Evolutionary conservation across 2,113 vertebrate species (phyloP).

Genomic region (Orientallactaga bullata): DNA sequence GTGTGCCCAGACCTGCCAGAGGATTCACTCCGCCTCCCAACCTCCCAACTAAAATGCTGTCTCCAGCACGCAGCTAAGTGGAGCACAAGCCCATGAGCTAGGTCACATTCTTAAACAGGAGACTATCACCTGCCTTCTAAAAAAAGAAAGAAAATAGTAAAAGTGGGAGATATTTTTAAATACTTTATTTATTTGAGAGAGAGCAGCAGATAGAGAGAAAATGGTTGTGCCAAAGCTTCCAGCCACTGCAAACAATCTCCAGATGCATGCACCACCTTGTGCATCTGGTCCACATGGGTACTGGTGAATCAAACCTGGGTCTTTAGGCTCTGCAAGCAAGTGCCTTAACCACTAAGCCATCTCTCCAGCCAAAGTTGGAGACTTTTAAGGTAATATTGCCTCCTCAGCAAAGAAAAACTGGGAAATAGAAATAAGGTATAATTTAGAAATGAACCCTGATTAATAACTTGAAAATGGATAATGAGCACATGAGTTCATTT

Average conservation of each 20-base stretch:
- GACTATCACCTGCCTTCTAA: conserved; percentile 10
- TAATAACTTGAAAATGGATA: conserved; percentile 21
- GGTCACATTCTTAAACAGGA: conserved; percentile 25
- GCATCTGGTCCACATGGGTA: too few relatives aligned
- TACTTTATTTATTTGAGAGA: too few relatives aligned
- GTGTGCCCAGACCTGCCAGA: conserved; percentile 21
- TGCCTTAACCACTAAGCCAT: not conserved
- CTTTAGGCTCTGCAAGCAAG: too few relatives aligned
- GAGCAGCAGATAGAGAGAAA: too few relatives aligned
- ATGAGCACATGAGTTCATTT: not conserved
- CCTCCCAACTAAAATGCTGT: not conserved
- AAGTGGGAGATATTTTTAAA: not conserved
- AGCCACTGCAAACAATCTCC: too few relatives aligned
- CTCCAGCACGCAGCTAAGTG: not conserved
- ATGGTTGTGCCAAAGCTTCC: too few relatives aligned
- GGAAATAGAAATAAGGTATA: conserved; percentile 57
- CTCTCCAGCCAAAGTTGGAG: not conserved
- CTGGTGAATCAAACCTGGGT: too few relatives aligned
- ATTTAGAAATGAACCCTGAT: conserved; percentile 59
- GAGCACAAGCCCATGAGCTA: not conserved
- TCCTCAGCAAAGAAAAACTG: conserved; percentile 28
- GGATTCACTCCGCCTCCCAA: not conserved
- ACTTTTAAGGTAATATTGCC: conserved; percentile 30
- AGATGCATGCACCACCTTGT: too few relatives aligned
- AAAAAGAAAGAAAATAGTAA: conserved; percentile 34